These are phyloP conservation scores for Tokudaia muenninki DNA, from an alignment of 2,797 vertebrate species.

Conservation along the genomic window DNA sequence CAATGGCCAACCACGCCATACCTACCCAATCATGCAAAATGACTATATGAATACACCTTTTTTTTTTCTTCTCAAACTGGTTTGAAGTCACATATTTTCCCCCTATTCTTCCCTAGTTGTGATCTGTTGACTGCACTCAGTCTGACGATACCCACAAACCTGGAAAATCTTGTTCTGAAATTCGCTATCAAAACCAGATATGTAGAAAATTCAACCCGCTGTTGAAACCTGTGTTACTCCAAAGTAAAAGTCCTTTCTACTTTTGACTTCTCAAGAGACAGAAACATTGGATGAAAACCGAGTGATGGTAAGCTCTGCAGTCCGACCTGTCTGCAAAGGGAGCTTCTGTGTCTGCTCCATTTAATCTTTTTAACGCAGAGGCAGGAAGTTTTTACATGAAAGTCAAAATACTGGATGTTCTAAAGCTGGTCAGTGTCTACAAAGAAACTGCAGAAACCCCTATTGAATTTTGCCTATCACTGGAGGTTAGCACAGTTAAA, in stretches of 20 bases:
- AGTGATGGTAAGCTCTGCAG: background rate
- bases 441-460: background rate
- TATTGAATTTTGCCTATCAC: background rate
- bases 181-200: background rate
- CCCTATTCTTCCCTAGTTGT: background rate
- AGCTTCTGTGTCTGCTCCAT: background rate
- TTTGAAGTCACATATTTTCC: background rate
- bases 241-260: background rate
- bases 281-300: too few species aligned
- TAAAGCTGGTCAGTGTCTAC: background rate
- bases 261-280: background rate
- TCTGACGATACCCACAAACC: background rate
- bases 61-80: background rate
- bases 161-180: background rate
- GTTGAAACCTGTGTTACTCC: background rate
- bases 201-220: background rate
- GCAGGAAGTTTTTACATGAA: background rate
- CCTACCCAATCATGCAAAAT: background rate
- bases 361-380: background rate
- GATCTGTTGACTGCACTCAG: background rate
- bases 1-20: background rate
- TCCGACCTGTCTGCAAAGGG: background rate
- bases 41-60: background rate
- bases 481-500: background rate
- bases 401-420: background rate